Base-by-base conservation (phyloP, 2,888 invertebrate species). In the Thumatha senex region DNA sequence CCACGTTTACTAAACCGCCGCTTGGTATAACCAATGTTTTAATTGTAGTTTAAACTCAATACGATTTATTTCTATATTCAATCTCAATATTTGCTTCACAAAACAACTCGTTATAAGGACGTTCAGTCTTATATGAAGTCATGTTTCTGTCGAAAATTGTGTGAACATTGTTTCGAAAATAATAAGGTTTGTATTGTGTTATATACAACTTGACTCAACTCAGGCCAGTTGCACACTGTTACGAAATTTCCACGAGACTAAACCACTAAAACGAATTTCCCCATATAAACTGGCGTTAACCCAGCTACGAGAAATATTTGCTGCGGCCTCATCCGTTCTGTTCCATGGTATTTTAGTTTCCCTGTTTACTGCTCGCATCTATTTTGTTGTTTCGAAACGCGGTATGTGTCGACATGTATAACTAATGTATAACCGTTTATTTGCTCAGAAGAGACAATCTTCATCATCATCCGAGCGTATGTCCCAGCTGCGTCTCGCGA, bases 241-340 rank as follows among this genome's bases (percentile, higher is more conserved):
- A 72, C 77, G 72, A 81, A 77, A 82, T 71, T 59, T 65, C 64
- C 66, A 66, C 64, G 74, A 74, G 69, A 76, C 72, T 69, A 72
- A 76, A 78, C 68, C 69, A 72, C 70, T 76, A 75, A 79, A 81
- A 74, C 67, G 61, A 78, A 80, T 83, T 80, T 79, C 79, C 74
- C 74, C 79, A 78, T 80, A 70, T 63, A 66, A 72, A 63, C 70
- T 63, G 65, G 69, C 75, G 74, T 77, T 77, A 78, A 78, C 76
- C 78, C 70, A 76, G 74, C 80, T 77, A 56, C 67, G 58, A 68
- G 69, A 69, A 72, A 70, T 76, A 70, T 77, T 71, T 65, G 70
- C 63, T 63, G 65, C 70, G 67, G 61, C 62, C 61, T 56, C 72
- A 66, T 67, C 69, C 63, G 70, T 34, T 69, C 54, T 66, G 55